phyloP scores from a whole-genome alignment of 2,888 invertebrate species.

The Mesoligia furuncula region DNA sequence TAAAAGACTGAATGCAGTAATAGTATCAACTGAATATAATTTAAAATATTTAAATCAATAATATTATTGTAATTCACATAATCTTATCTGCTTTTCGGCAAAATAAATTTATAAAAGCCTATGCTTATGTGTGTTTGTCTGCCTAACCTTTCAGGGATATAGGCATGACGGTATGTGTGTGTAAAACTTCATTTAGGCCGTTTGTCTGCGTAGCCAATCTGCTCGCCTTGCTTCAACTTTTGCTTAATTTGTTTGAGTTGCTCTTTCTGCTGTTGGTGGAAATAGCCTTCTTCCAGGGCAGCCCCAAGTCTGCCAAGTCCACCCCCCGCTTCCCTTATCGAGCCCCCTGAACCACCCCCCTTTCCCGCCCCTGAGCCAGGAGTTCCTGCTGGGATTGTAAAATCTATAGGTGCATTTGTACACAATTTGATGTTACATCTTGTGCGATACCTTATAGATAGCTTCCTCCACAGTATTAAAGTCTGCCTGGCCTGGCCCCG shows the following conservation, averaged over 20 bases:
- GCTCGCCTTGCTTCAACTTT: slow-evolving; percentile 64
- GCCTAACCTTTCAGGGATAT: too few relatives aligned
- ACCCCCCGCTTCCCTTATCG: slow-evolving; percentile 79
- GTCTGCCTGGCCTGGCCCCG: not conserved
- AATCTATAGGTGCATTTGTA: slow-evolving; percentile 12
- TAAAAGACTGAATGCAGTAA: not conserved
- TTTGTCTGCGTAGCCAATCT: slow-evolving; percentile 44
- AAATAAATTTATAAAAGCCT: not conserved
- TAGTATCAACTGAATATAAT: not conserved
- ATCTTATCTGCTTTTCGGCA: slow-evolving; percentile 17
- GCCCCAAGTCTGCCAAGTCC: slow-evolving; percentile 78
- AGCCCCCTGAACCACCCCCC: slow-evolving; percentile 79
- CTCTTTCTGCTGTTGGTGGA: slow-evolving; percentile 77
- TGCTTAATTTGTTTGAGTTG: slow-evolving; percentile 77
- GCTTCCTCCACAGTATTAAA: not conserved
- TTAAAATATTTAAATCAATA: slow-evolving; percentile 19
- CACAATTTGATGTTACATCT: slow-evolving; percentile 5
- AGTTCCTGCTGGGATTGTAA: slow-evolving; percentile 53
- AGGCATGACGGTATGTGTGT: too few relatives aligned
- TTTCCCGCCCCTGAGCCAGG: slow-evolving; percentile 80
- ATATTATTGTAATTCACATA: slow-evolving; percentile 9
- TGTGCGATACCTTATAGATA: not conserved
- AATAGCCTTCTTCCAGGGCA: slow-evolving; percentile 82
- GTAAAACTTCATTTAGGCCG: slow-evolving; percentile 32
- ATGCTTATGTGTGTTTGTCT: not conserved